Conservation (phyloP, 2,797 vertebrate genomes). For the Halcyon badia region DNA sequence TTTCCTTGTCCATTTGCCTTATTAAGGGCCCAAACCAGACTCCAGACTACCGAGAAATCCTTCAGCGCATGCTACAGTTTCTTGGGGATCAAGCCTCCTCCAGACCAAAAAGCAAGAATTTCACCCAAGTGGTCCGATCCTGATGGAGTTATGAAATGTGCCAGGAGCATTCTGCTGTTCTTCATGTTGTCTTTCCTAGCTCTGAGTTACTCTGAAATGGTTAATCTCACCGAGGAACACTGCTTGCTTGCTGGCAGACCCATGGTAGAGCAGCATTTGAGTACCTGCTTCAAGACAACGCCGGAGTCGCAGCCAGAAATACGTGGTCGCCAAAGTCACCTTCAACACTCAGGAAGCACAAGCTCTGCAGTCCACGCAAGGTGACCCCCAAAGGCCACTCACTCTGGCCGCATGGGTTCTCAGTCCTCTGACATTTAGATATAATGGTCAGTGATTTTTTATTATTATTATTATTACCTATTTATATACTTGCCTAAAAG, state of each 20-base stretch:
- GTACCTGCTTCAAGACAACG: neutral
- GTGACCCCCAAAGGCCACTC: neutral
- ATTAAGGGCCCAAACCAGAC: slow-evolving; percentile 29
- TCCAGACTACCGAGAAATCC: neutral
- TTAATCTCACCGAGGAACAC: neutral
- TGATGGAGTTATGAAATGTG: accelerated
- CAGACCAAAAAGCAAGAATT: neutral
- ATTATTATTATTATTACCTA: neutral
- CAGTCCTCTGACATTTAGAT: neutral
- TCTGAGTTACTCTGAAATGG: neutral
- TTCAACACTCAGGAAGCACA: accelerated
- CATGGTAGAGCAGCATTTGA: neutral
- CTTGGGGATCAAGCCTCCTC: neutral
- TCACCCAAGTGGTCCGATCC: accelerated
- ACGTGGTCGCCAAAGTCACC: neutral
- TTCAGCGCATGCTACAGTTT: accelerated
- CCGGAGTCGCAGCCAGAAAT: neutral
- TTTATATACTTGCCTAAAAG: neutral
- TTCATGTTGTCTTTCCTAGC: neutral
- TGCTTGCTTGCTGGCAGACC: neutral
- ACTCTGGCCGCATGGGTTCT: accelerated
- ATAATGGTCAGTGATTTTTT: accelerated
- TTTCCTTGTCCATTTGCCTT: slow-evolving; percentile 19
- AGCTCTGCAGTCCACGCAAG: neutral
- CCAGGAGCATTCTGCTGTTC: neutral